These are phyloP conservation scores for Stenodera caucasica DNA, from an alignment of 2,888 invertebrate species.

Conservation along the genomic window DNA sequence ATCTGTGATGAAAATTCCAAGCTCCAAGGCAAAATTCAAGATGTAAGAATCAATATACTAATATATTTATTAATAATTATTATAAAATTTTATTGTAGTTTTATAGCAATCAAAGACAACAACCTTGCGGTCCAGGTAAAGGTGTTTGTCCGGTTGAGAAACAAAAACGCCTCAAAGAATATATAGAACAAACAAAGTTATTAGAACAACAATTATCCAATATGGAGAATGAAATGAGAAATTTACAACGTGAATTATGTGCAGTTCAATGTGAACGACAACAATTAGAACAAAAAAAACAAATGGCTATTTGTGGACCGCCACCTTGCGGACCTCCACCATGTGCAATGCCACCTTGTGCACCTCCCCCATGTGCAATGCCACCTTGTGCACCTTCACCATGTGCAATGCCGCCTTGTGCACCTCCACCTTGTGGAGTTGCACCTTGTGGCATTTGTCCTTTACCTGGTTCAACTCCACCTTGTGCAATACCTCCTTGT, in stretches of 20 bases:
- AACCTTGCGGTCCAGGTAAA: conserved; percentile 48
- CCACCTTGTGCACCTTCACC: conserved; percentile 37
- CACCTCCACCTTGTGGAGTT: too few relatives aligned
- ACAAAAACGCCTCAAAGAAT: conserved; percentile 52
- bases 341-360: too few relatives aligned
- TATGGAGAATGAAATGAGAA: conserved; percentile 64
- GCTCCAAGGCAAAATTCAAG: conserved; percentile 59
- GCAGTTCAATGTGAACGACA: conserved; percentile 59
- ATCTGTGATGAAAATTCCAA: conserved; percentile 64
- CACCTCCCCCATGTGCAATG: conserved; percentile 50
- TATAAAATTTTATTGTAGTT: not conserved
- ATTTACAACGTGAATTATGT: conserved; percentile 59
- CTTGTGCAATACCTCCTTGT: too few relatives aligned
- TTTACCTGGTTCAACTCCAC: too few relatives aligned
- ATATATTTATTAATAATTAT: not conserved
- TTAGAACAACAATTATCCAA: conserved; percentile 62
- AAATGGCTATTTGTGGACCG: not conserved
- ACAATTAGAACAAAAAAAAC: conserved; percentile 54
- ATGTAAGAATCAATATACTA: conserved; percentile 36
- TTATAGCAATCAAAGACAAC: conserved; percentile 6
- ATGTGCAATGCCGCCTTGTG: conserved; percentile 38
- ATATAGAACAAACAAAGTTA: conserved; percentile 55
- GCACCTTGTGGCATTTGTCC: too few relatives aligned
- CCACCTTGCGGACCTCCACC: not conserved
- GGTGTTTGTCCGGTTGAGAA: conserved; percentile 56